Percentiles rank a stretch among this genome's conserved stretches.
Evolutionary conservation across 2,797 vertebrate genomes (phyloP).

Genomic region (Pagetopsis macropterus): DNA sequence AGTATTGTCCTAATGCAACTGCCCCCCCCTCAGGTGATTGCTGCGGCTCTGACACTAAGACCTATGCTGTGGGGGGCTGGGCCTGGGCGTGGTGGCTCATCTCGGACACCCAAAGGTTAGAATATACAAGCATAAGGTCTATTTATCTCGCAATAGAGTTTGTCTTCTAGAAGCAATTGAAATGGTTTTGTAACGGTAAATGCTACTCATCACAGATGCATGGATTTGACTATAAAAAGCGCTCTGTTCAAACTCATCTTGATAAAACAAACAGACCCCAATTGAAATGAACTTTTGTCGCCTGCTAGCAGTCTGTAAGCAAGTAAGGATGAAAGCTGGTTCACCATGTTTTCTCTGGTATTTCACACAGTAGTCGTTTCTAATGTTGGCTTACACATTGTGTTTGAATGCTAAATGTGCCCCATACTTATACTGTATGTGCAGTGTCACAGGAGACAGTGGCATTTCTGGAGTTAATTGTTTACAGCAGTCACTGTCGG

Average conservation of each 20-base stretch:
- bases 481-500: neutral
- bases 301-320: neutral
- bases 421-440: neutral
- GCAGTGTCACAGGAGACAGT: neutral
- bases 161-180: neutral
- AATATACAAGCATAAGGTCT: neutral
- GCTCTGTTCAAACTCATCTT: neutral
- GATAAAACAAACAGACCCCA: slow-evolving; percentile 19
- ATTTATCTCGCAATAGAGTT: neutral
- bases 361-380: slow-evolving; percentile 17
- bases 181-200: neutral
- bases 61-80: slow-evolving; percentile 92
- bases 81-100: slow-evolving; percentile 96
- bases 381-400: neutral
- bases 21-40: slow-evolving; percentile 85
- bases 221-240: slow-evolving; percentile 12
- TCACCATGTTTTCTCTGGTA: neutral
- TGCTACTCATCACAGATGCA: slow-evolving; percentile 6
- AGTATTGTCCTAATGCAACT: neutral
- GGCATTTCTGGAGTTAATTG: neutral
- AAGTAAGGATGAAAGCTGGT: slow-evolving; percentile 7
- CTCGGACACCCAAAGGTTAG: slow-evolving; percentile 92
- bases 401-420: neutral
- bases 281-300: neutral
- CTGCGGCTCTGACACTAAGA: slow-evolving; percentile 87